These are phyloP conservation scores for Orchesella flavescens DNA, from an alignment of 2,888 invertebrate species.

Conservation along the genomic window DNA sequence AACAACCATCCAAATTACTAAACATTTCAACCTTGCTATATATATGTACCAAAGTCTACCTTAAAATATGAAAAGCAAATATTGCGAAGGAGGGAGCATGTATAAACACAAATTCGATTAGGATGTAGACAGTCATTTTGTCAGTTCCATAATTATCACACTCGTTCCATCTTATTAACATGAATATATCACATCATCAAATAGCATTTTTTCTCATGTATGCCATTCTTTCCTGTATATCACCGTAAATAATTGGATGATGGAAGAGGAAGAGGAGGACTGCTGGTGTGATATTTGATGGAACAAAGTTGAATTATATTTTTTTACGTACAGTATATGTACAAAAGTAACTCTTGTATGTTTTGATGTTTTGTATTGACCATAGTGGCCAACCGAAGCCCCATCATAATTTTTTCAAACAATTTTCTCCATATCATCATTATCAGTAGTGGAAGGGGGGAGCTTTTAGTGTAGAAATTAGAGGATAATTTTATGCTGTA, in stretches of 20 bases:
- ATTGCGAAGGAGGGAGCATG: background rate
- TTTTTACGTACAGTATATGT: too few species aligned
- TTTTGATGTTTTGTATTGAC: too few species aligned
- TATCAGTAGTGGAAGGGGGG: background rate
- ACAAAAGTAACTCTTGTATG: too few species aligned
- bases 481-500: background rate
- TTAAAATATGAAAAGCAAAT: too few species aligned
- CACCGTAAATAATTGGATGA: background rate
- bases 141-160: too few species aligned
- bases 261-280: background rate
- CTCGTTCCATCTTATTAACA: background rate
- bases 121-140: background rate
- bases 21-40: too few species aligned
- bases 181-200: background rate
- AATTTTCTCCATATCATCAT: constrained; percentile 4
- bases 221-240: background rate
- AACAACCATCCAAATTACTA: background rate
- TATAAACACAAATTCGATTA: background rate
- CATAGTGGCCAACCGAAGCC: background rate
- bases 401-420: background rate
- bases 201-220: background rate
- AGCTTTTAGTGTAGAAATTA: background rate
- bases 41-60: too few species aligned
- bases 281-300: too few species aligned
- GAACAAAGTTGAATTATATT: too few species aligned